A percentile compares a stretch with the other conserved stretches of the same genome.
Evolutionary conservation across 2,888 invertebrate species (phyloP).

Genomic region (Blastobasis lacticolella): DNA sequence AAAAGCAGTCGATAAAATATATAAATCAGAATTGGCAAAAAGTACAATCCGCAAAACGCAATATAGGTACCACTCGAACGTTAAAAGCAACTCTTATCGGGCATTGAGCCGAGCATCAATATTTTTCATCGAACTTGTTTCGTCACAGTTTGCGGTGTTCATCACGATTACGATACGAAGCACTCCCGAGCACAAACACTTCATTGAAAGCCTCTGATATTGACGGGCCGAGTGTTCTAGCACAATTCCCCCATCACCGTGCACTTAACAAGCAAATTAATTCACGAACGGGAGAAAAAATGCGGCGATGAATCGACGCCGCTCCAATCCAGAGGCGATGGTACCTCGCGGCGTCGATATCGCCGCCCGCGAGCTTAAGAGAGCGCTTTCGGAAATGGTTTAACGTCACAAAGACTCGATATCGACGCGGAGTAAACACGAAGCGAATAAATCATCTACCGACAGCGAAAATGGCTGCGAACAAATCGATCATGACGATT

Average conservation of each 20-base stretch:
- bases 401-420: constrained; percentile 45
- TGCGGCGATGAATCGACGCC: constrained; percentile 31
- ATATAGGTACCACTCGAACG: too few relatives aligned
- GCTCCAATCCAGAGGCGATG: constrained; percentile 41
- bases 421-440: constrained; percentile 42
- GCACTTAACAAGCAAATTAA: constrained; percentile 60
- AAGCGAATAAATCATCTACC: constrained; percentile 53
- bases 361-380: constrained; percentile 25
- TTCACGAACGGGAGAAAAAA: constrained; percentile 43
- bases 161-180: constrained; percentile 7
- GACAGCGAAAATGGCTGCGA: constrained; percentile 36
- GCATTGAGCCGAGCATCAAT: too few relatives aligned
- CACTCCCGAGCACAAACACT: constrained; percentile 39
- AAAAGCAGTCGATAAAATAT: too few relatives aligned
- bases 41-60: too few relatives aligned
- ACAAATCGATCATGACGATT: constrained; percentile 43
- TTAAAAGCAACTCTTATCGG: too few relatives aligned
- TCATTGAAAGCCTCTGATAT: constrained; percentile 36
- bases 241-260: constrained; percentile 37
- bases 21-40: too few relatives aligned
- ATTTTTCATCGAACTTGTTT: too few relatives aligned
- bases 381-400: constrained; percentile 31
- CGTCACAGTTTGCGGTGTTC: too few relatives aligned
- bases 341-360: constrained; percentile 40
- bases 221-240: constrained; percentile 37